phyloP scores from a whole-genome alignment of 2,888 invertebrate species.

The Acronicta leporina region DNA sequence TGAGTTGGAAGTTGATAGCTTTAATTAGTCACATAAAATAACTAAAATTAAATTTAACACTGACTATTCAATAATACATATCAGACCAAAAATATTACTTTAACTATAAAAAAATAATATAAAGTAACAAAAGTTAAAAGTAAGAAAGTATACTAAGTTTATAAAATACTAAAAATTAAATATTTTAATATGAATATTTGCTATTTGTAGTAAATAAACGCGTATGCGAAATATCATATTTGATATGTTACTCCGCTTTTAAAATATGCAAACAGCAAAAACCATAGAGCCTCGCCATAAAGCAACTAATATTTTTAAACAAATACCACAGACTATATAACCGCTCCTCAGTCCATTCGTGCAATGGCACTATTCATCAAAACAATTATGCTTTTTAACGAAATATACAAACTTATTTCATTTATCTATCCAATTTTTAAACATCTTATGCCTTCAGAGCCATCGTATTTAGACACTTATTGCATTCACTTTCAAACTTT shows the following conservation, averaged over 20 bases:
- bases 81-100: conserved; percentile 29
- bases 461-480: conserved; percentile 35
- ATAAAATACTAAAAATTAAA: conserved; percentile 42
- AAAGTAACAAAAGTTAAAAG: conserved; percentile 30
- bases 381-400: conserved; percentile 41
- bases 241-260: conserved; percentile 47
- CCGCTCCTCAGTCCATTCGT: conserved; percentile 46
- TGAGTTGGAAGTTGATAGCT: conserved; percentile 16
- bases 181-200: conserved; percentile 28
- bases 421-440: conserved; percentile 28
- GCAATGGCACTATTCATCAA: conserved; percentile 52
- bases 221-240: conserved; percentile 46
- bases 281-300: conserved; percentile 36
- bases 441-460: conserved; percentile 20
- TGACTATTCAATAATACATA: conserved; percentile 19
- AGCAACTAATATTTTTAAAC: conserved; percentile 43
- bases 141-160: conserved; percentile 13
- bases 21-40: conserved; percentile 26
- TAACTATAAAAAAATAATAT: conserved; percentile 32
- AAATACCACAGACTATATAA: conserved; percentile 53
- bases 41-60: conserved; percentile 14
- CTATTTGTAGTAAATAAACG: conserved; percentile 38
- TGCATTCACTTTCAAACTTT: conserved; percentile 13
- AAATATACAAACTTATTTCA: conserved; percentile 43
- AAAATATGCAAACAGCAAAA: conserved; percentile 45